Percentiles rank a stretch among this genome's conserved stretches.
phyloP scores from a whole-genome alignment of 2,888 invertebrate genomes.

The Stenotaenia linearis region DNA sequence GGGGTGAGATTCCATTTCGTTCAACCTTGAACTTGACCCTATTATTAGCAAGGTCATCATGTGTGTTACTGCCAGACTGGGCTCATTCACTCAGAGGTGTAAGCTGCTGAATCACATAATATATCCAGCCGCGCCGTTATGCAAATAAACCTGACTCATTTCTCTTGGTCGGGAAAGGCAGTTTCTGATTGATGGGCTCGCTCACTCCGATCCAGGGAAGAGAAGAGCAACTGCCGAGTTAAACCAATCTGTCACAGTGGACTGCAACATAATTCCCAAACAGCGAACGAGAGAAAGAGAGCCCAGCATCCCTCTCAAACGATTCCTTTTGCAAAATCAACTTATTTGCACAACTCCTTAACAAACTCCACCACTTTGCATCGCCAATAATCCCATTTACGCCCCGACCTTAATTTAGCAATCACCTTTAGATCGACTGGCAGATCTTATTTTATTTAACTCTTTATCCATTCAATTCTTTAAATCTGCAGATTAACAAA shows the following conservation, averaged over 20 bases:
- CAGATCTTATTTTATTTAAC: not conserved
- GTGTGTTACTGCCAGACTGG: conserved; percentile 24
- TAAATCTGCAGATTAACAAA: not conserved
- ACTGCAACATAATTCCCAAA: not conserved
- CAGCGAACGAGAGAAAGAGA: not conserved
- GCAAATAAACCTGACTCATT: conserved; percentile 29
- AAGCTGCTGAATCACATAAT: conserved; percentile 14
- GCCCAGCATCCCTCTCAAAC: not conserved
- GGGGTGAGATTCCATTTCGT: conserved; percentile 26
- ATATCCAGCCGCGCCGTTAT: conserved; percentile 27
- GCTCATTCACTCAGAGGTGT: conserved; percentile 13
- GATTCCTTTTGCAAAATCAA: not conserved
- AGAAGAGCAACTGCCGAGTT: not conserved
- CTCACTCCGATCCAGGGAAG: conserved; percentile 2
- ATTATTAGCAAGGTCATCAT: conserved; percentile 28
- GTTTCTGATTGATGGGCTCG: conserved; percentile 27
- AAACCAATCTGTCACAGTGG: not conserved
- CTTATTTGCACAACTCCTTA: not conserved
- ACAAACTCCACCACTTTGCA: not conserved
- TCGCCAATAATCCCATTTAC: not conserved
- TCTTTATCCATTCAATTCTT: not conserved
- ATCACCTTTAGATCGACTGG: not conserved
- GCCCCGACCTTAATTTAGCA: not conserved
- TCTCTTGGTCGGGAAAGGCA: conserved; percentile 12
- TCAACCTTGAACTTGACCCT: conserved; percentile 29